These are phyloP conservation scores for Tortricodes alternella DNA, from an alignment of 2,888 invertebrate genomes.

Conservation along the genomic window DNA sequence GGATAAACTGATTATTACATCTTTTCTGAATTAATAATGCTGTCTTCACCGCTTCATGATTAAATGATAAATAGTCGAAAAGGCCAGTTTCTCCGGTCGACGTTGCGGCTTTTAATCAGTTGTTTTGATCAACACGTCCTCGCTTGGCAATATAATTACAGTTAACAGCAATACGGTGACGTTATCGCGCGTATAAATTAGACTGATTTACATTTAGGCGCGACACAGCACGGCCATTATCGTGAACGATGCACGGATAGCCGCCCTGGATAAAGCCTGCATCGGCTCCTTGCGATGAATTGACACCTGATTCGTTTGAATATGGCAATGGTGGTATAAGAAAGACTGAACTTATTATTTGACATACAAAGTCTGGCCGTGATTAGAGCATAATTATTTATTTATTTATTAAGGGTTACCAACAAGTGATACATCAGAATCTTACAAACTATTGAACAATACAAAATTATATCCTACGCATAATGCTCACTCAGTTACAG, in stretches of 20 bases:
- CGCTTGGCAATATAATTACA: slow-evolving; percentile 81
- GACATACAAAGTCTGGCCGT: too few relatives aligned
- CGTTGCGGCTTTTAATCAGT: slow-evolving; percentile 71
- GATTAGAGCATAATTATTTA: too few relatives aligned
- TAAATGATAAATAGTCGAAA: slow-evolving; percentile 33
- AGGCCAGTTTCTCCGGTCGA: slow-evolving; percentile 58
- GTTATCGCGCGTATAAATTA: slow-evolving; percentile 82
- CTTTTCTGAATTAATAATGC: too few relatives aligned
- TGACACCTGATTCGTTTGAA: slow-evolving; percentile 12
- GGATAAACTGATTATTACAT: too few relatives aligned
- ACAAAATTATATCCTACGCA: too few relatives aligned
- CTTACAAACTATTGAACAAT: too few relatives aligned
- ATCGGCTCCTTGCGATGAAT: slow-evolving; percentile 1
- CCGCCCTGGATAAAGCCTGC: slow-evolving; percentile 58
- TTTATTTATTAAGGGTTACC: too few relatives aligned
- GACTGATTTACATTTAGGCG: slow-evolving; percentile 78
- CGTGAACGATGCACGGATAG: slow-evolving; percentile 76
- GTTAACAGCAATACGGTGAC: slow-evolving; percentile 81
- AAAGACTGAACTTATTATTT: too few relatives aligned
- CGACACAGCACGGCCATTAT: slow-evolving; percentile 75
- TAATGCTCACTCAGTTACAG: too few relatives aligned
- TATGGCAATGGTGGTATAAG: not conserved
- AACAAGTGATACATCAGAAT: too few relatives aligned
- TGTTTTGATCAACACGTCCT: slow-evolving; percentile 81
- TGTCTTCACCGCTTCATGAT: slow-evolving; percentile 8